Base-by-base conservation (phyloP, 2,888 invertebrate species). In the Pseudoips prasinana region DNA sequence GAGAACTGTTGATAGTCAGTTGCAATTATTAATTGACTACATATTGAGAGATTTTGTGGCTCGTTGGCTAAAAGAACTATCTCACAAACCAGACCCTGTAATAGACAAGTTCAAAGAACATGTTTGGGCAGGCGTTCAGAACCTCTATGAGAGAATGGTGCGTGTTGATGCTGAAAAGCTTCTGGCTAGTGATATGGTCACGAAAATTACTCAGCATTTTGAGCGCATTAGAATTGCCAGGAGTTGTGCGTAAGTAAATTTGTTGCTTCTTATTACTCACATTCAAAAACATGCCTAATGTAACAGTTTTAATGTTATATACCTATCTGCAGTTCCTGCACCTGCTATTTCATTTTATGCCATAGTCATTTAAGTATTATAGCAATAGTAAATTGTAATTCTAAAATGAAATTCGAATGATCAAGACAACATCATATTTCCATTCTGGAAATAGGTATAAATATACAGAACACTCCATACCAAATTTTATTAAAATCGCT, bases 1-100 rank as follows among this genome's bases (percentile, higher is more conserved):
- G 23, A 91, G 95, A 46, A 94, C 95, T 38, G 94, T 97, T 20
- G 97, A 97, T 66, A 92, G 94, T 58, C 92, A 95, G 48, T 76
- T 97, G 11, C 95, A 96, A 63, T 94, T 96, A 70, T 88, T 97
- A 22, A 90, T 96, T 51, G 96, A 96, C 72, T 92, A 94, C 71
- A 85, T 94, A 20, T 87, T 95, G 23, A 88, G 94, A 58, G 96
- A 97, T 74, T 96, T 94, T 82, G 91, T 97, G 40, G 85, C 92
- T 11, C 89, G 91, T 31, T 96, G 96, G 94, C 83, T 96, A 25
- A 92, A 90, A 23, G 92, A 93, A 44, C 80, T 94, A n/a, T 90
- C 92, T 3, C 91, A 92, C 38, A 91, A 91, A 60, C 92, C 93
- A 0, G 92, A 92, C 45, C 85, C 91, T 27, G 89, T 92, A 30